Base-by-base conservation (phyloP, 1,140 invertebrate species). In the Musca vetustissima region DNA sequence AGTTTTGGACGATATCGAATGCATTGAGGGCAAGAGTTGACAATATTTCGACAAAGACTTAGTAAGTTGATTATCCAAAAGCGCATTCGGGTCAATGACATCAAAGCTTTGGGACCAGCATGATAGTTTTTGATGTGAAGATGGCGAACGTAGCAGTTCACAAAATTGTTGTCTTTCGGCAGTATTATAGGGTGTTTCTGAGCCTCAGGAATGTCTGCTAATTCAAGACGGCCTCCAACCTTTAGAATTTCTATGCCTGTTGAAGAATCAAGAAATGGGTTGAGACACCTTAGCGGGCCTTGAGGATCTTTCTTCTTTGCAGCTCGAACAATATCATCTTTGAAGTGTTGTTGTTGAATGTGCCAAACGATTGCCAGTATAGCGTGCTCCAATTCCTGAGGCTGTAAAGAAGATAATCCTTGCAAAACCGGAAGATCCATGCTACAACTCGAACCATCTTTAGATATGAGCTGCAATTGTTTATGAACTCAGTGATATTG, bases 401-500 rank as follows among this genome's bases (percentile, higher is more conserved):
- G n/a, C n/a, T n/a, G n/a, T n/a, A n/a, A n/a, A n/a, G n/a, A n/a
- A n/a, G n/a, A n/a, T n/a, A n/a, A n/a, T n/a, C n/a, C n/a, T n/a
- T n/a, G n/a, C n/a, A n/a, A n/a, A n/a, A n/a, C n/a, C n/a, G n/a
- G n/a, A n/a, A n/a, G 2, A 57, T 57, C 22, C 22, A 65, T 3
- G 43, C 64, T 8, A 65, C 21, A 14, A 65, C 24, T 21, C 43
- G 22, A 47, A 65, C 11, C 11, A 49, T 48, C 49, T 65, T 65
- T 14, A 24, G 11, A 17, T 66, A 66, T 19, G 21, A 50, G 47
- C 47, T 50, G 22, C 21, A 48, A 19, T 50, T 49, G 24, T 24
- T 50, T 17, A 67, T 21, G 3, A 15, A 36, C 6, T 67, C 19
- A 4, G 28, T 13, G 14, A 32, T 59, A n/a, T 28, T n/a, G 8